Conservation (phyloP, 2,797 vertebrate species). For the Bradypodion pumilum region DNA sequence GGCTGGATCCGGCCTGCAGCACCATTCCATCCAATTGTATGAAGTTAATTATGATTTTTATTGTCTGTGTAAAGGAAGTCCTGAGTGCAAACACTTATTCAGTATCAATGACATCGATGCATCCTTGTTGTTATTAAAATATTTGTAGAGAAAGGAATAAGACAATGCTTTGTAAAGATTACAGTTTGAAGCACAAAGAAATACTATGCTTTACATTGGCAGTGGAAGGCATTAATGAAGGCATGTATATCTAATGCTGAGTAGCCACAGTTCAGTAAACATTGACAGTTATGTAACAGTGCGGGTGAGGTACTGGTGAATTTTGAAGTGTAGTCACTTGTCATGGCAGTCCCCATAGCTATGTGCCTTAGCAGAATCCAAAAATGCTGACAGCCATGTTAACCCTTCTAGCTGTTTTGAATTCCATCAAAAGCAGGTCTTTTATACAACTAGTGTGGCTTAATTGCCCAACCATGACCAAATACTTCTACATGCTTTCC, state of each 20-base stretch:
- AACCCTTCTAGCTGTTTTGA: background rate
- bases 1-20: too few relatives aligned
- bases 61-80: slow-evolving; percentile 15
- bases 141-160: background rate
- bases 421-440: background rate
- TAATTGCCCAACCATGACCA: background rate
- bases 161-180: background rate
- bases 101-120: background rate
- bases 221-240: background rate
- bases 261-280: background rate
- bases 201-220: slow-evolving; percentile 14
- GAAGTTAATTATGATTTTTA: slow-evolving; percentile 6
- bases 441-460: background rate
- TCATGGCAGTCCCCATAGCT: too few relatives aligned
- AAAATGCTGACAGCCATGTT: background rate
- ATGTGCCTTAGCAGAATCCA: background rate
- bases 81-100: background rate
- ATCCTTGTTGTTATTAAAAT: slow-evolving; percentile 6
- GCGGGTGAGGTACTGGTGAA: background rate
- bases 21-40: too few relatives aligned
- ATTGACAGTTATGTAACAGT: background rate
- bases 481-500: background rate
- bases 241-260: background rate
- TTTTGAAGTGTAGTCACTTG: background rate
- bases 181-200: slow-evolving; percentile 6